Base-by-base conservation (phyloP, 2,113 vertebrate genomes). In the Bubo bubo region DNA sequence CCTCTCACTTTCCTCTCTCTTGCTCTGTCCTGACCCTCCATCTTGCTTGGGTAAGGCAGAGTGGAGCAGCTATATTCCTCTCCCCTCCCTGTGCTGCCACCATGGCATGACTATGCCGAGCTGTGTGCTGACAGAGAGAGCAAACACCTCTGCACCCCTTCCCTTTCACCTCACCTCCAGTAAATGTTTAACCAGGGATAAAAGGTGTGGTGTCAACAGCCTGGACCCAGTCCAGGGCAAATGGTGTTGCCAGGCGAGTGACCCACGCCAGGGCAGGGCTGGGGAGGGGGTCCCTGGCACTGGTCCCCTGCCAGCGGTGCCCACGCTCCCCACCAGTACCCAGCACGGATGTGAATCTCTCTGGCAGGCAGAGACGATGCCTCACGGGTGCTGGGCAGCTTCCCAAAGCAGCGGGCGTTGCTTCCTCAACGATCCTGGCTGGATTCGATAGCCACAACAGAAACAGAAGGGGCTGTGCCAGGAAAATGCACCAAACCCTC, bases 141-240 rank as follows among this genome's bases (percentile, higher is more conserved):
- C 94, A 68, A 94, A 82, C 70, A 50, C 35, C 27, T 35, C 73
- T 47, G 55, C 15, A 8, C 22, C 9, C 49, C 32, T 68, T 47
- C 39, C 14, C 23, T 62, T 91, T 63, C 3, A 14, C 53, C 56
- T 87, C 74, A 8, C 67, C 75, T 22, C 60, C 18, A 9, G 95
- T 95, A 39, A 95, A 95, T 86, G 79, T 96, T 97, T 95, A 96
- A 96, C 91, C 82, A 73, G 82, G 79, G 90, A 68, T 66, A 79
- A 68, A 90, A 95, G 50, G 45, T 37, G 58, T 71, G 79, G 27
- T 0, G 0, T 37, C 75, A 45, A 37, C 67, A 76, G 58, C 27
- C 67, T 15, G 17, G 39, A 53, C 34, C 35, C 67, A 55, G 43
- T 35, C 73, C 85, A 60, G 74, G 66, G 53, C 56, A 87, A 63